phyloP scores from a whole-genome alignment of 1,140 invertebrate genomes.

The Achroia grisella region DNA sequence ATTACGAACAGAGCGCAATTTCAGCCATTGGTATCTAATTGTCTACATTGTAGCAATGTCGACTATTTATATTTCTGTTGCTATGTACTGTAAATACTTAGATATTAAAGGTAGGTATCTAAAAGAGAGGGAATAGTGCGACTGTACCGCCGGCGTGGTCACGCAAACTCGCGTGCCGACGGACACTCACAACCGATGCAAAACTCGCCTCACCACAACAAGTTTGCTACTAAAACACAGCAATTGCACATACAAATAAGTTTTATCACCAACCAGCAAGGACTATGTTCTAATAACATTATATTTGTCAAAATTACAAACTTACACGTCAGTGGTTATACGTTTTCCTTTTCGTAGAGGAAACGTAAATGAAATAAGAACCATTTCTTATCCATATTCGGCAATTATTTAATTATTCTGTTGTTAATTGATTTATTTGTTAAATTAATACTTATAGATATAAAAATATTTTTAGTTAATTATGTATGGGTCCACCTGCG shows the following conservation, averaged over 20 bases:
- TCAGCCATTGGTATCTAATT: too few species aligned
- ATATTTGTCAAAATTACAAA: too few species aligned
- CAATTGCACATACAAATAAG: constrained; percentile 28
- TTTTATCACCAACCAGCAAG: constrained; percentile 9
- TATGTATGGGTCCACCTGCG: too few species aligned
- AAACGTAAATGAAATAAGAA: constrained; percentile 25
- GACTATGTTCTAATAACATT: neutral
- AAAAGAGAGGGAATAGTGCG: too few species aligned
- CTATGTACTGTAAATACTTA: too few species aligned
- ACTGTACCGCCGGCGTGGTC: constrained; percentile 23
- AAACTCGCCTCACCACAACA: constrained; percentile 32
- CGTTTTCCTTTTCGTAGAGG: constrained; percentile 1
- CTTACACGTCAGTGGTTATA: constrained; percentile 3
- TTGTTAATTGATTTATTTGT: constrained; percentile 8
- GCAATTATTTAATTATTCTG: constrained; percentile 18
- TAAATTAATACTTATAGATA: neutral
- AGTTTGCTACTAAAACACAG: constrained; percentile 30
- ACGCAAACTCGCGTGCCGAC: constrained; percentile 59
- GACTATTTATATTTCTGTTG: too few species aligned
- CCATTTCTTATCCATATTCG: constrained; percentile 16
- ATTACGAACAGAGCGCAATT: too few species aligned
- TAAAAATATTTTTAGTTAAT: too few species aligned
- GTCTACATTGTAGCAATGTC: too few species aligned
- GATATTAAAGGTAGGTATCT: too few species aligned
- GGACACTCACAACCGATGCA: constrained; percentile 32